phyloP scores from a whole-genome alignment of 2,888 invertebrate genomes.

The Dynastes hyllus region DNA sequence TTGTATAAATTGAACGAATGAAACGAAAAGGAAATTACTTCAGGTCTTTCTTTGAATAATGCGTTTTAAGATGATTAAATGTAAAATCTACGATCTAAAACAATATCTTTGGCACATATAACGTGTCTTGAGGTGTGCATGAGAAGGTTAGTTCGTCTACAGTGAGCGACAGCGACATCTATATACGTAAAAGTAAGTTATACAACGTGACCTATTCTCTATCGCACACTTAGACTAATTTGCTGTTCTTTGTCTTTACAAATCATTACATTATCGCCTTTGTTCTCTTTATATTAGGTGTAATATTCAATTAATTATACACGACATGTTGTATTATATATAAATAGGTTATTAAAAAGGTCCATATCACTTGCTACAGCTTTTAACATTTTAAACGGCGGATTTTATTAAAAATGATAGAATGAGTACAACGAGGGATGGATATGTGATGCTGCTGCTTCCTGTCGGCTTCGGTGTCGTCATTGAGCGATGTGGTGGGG shows the following conservation, averaged over 20 bases:
- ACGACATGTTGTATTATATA: constrained; percentile 46
- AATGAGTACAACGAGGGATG: constrained; percentile 27
- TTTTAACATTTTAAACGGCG: constrained; percentile 26
- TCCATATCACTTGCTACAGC: constrained; percentile 48
- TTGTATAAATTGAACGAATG: no score
- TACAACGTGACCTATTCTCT: constrained; percentile 16
- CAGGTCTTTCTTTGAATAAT: not conserved
- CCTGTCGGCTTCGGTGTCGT: constrained; percentile 29
- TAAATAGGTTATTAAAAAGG: constrained; percentile 49
- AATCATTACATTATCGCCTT: constrained; percentile 16
- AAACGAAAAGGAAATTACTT: no score
- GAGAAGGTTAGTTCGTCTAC: not conserved
- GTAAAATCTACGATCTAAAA: not conserved
- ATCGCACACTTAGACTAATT: no score
- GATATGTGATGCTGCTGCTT: constrained; percentile 41
- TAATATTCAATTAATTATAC: constrained; percentile 40
- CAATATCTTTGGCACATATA: constrained; percentile 33
- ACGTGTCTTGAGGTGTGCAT: constrained; percentile 5
- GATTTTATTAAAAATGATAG: constrained; percentile 37
- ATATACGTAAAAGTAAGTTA: not conserved
- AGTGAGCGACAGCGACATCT: no score
- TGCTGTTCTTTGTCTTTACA: no score
- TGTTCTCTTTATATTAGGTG: constrained; percentile 18
- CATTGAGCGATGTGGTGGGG: constrained; percentile 2
- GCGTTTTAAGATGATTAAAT: not conserved